Base-by-base conservation (phyloP, 1,140 invertebrate genomes). In the Hetaerina americana region DNA sequence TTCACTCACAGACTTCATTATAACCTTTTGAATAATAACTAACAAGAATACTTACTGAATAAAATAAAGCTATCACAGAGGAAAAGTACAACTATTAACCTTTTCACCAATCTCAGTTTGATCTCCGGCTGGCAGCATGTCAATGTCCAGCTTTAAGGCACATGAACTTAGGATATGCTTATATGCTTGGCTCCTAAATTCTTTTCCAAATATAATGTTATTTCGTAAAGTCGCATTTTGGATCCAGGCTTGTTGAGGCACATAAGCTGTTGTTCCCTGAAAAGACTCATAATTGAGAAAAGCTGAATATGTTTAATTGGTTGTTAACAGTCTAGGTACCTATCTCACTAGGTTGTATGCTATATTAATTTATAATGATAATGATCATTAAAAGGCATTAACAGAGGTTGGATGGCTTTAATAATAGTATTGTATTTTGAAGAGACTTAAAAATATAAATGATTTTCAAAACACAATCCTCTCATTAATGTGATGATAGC, bases 41-140 rank as follows among this genome's bases (percentile, higher is more conserved):
- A 29, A 3, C 18, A 15, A 70, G 40, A 29, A 2, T 49, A 18
- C 26, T 5, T 66, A 66, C n/a, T n/a, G n/a, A n/a, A n/a, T n/a
- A n/a, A n/a, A n/a, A n/a, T n/a, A n/a, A n/a, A n/a, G n/a, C n/a
- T n/a, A n/a, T n/a, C n/a, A n/a, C n/a, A n/a, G n/a, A n/a, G n/a
- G n/a, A n/a, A n/a, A n/a, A n/a, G n/a, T n/a, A 18, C 2, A 49
- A 66, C 15, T 71, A 29, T 22, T 69, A 73, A 79, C 91, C 82
- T 96, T 95, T 83, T 96, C 94, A 72, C 94, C 94, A 74, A 96
- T 96, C 84, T 97, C 94, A 0, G 94, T 96, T 77, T 89, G 85
- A 83, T 97, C 94, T 1, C 93, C 93, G 0, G 88, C 94, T 5
- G 93, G 93, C 27, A 97, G 79, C 82, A 96, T 93, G 66, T 92